These are phyloP conservation scores for Apotomis turbidana DNA, from an alignment of 2,888 invertebrate genomes.

Conservation along the genomic window DNA sequence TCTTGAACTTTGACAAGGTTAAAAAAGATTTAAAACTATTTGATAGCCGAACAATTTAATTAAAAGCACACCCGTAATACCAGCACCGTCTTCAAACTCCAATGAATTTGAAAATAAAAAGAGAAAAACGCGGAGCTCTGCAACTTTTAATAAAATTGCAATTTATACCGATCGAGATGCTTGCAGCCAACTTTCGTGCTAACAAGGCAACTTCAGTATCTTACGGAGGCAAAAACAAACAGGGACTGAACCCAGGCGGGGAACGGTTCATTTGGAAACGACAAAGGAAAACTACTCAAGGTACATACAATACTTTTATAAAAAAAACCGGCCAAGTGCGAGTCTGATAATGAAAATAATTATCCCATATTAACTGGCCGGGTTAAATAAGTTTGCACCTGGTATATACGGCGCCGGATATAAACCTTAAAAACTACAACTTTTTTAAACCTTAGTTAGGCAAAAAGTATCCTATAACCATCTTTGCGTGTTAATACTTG, in stretches of 20 bases:
- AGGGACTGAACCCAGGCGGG: neutral
- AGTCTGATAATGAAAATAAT: no score
- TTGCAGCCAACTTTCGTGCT: slow-evolving; percentile 19
- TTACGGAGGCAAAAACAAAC: slow-evolving; percentile 21
- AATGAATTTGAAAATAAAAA: slow-evolving; percentile 8
- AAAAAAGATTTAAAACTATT: neutral
- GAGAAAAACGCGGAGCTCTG: slow-evolving; percentile 8
- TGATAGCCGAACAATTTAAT: neutral
- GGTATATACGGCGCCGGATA: no score
- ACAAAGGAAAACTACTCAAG: slow-evolving; percentile 3
- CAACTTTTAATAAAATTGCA: slow-evolving; percentile 28
- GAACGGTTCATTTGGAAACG: neutral
- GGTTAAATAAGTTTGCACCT: no score
- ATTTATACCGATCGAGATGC: slow-evolving; percentile 29
- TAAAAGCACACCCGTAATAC: slow-evolving; percentile 6
- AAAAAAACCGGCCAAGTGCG: no score
- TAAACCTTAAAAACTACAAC: no score
- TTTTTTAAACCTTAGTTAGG: no score
- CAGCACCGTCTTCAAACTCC: slow-evolving; percentile 21
- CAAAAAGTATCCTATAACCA: no score
- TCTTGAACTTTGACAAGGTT: no score
- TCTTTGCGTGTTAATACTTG: no score
- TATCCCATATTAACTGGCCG: no score
- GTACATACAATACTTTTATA: neutral
- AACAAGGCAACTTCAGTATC: slow-evolving; percentile 14